A percentile compares a stretch with the other conserved stretches of the same genome.
These are phyloP conservation scores for Phalloptychus januarius DNA, from an alignment of 2,797 vertebrate species.

Conservation along the genomic window DNA sequence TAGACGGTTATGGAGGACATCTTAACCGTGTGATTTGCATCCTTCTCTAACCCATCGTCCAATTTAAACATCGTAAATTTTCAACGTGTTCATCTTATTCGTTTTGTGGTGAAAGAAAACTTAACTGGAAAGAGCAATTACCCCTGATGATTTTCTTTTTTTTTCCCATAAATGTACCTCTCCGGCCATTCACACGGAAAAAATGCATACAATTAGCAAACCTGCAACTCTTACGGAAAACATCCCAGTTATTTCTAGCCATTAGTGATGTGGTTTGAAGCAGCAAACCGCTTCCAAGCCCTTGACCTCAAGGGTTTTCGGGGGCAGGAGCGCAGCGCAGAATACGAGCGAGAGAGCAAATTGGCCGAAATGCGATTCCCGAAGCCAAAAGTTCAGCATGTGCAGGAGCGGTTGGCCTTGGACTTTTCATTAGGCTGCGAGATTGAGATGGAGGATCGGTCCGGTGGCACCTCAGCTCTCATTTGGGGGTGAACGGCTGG, in stretches of 20 bases:
- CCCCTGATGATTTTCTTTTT: not conserved
- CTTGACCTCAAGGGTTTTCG: constrained; percentile 49
- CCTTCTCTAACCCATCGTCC: not conserved
- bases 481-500: constrained; percentile 50
- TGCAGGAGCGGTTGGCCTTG: constrained; percentile 47
- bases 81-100: not conserved
- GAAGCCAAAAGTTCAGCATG: constrained; percentile 64
- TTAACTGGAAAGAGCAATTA: not conserved
- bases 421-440: constrained; percentile 59
- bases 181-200: constrained; percentile 37
- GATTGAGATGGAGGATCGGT: constrained; percentile 58
- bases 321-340: not conserved
- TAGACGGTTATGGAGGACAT: not conserved
- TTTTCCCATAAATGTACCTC: not conserved
- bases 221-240: constrained; percentile 41
- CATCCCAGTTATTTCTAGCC: constrained; percentile 54
- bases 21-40: not conserved
- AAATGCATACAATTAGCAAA: constrained; percentile 56
- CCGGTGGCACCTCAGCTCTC: constrained; percentile 53
- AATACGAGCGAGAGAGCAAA: constrained; percentile 51
- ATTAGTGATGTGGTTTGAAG: constrained; percentile 63
- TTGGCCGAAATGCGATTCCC: constrained; percentile 56
- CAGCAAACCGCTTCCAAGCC: constrained; percentile 59
- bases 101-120: not conserved
- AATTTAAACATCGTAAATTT: not conserved